Conservation (phyloP, 2,888 invertebrate species). For the Serrognathus titanus region DNA sequence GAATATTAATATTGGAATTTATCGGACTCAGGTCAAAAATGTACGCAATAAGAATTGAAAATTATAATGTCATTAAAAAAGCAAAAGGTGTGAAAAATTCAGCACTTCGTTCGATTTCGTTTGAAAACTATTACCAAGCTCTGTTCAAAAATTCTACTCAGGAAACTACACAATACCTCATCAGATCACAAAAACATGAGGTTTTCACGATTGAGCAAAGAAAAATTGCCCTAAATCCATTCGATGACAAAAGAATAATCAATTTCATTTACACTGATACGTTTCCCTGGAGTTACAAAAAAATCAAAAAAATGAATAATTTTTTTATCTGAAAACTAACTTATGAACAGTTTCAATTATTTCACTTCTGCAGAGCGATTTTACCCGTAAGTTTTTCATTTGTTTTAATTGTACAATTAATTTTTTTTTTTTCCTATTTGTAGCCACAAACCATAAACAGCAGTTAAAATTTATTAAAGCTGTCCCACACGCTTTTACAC, state of each 20-base stretch:
- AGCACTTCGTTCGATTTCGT: background rate
- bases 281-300: constrained; percentile 3
- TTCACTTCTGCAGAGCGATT: too few species aligned
- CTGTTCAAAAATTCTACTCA: background rate
- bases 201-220: constrained; percentile 12
- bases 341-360: too few species aligned
- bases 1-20: constrained; percentile 33
- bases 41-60: constrained; percentile 19
- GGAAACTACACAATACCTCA: background rate
- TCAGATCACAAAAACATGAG: constrained; percentile 7
- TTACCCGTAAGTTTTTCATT: too few species aligned
- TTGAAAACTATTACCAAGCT: constrained; percentile 1
- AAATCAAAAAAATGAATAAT: too few species aligned
- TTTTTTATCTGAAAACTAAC: too few species aligned
- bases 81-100: constrained; percentile 28
- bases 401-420: too few species aligned
- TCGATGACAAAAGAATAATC: constrained; percentile 20
- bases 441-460: too few species aligned
- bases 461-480: constrained; percentile 69
- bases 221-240: constrained; percentile 14
- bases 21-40: constrained; percentile 32
- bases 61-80: constrained; percentile 18
- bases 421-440: too few species aligned
- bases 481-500: constrained; percentile 76
- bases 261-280: background rate